A percentile compares a stretch with the other conserved stretches of the same genome.
Conservation (phyloP, 2,888 invertebrate genomes). For the Onthophagus sagittarius region DNA sequence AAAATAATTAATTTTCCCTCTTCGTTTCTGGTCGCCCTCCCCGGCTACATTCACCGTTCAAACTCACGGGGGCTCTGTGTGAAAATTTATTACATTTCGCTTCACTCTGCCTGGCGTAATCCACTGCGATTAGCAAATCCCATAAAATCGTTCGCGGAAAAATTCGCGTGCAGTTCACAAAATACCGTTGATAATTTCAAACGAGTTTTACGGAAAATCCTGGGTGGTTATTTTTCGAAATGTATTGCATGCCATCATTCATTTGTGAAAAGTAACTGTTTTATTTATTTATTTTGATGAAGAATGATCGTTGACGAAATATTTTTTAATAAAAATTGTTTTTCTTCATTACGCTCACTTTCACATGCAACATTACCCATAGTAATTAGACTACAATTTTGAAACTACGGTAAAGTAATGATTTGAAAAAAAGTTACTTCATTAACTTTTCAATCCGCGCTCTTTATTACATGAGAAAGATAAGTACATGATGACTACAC, state of each 20-base stretch:
- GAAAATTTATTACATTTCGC: slow-evolving; percentile 11
- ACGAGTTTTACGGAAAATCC: neutral
- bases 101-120: neutral
- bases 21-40: slow-evolving; percentile 14
- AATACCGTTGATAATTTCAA: neutral
- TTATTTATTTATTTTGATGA: neutral
- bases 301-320: neutral
- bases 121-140: slow-evolving; percentile 3
- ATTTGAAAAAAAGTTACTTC: too few relatives aligned
- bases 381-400: too few relatives aligned
- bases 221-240: neutral
- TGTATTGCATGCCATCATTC: neutral
- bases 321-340: neutral
- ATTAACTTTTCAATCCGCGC: too few relatives aligned
- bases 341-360: too few relatives aligned
- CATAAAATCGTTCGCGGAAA: neutral
- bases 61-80: neutral
- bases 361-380: too few relatives aligned
- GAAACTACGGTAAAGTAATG: too few relatives aligned
- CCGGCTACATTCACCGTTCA: neutral
- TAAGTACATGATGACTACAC: too few relatives aligned
- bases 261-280: neutral
- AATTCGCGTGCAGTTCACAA: neutral
- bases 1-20: slow-evolving; percentile 47
- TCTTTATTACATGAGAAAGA: too few relatives aligned